phyloP scores from a whole-genome alignment of 2,113 vertebrate genomes.

The Ammodytes marinus region DNA sequence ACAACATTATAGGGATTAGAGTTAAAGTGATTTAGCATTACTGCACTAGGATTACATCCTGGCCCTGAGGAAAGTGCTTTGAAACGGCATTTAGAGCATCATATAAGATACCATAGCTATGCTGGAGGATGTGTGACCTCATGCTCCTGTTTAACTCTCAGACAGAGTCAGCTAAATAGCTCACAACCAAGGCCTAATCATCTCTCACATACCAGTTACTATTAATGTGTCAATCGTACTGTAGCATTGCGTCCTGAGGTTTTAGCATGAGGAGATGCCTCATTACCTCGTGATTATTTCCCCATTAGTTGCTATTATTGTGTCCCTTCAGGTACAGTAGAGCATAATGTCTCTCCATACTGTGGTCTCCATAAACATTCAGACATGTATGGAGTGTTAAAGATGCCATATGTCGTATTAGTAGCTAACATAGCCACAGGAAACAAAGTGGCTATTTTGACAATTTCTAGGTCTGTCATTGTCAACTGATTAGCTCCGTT shows the following conservation, averaged over 20 bases:
- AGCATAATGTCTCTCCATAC: too few species aligned
- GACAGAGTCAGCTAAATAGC: not conserved
- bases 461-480: not conserved
- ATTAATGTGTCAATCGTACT: not conserved
- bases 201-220: not conserved
- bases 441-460: not conserved
- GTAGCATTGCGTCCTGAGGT: not conserved
- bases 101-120: not conserved
- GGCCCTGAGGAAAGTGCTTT: not conserved
- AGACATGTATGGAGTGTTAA: too few species aligned
- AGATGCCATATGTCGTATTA: not conserved
- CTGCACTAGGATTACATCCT: not conserved
- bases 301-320: not conserved
- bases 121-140: not conserved
- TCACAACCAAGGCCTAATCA: not conserved
- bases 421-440: not conserved
- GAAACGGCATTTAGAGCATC: not conserved
- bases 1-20: conserved; percentile 4
- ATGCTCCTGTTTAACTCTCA: not conserved
- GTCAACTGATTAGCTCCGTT: not conserved
- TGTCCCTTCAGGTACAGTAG: too few species aligned
- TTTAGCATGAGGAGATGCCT: not conserved
- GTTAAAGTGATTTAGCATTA: not conserved
- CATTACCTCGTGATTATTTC: not conserved
- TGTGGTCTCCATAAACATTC: too few species aligned